Evolutionary conservation across 2,888 invertebrate genomes (phyloP).

Genomic region (Ommatoiulus sabulosus): DNA sequence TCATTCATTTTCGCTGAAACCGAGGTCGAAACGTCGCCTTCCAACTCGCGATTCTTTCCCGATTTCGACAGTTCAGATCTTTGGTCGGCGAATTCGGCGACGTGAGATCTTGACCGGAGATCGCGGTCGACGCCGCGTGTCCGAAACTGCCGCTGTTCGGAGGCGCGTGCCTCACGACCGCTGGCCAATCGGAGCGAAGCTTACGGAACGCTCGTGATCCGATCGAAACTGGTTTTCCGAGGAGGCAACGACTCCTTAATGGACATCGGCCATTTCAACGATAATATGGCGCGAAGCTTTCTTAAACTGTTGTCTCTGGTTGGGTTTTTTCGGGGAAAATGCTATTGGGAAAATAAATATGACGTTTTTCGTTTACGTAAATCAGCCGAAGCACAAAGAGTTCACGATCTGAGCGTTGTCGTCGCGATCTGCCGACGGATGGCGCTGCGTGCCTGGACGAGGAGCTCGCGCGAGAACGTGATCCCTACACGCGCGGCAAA

Average conservation of each 20-base stretch:
- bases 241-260: not conserved
- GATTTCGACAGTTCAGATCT: not conserved
- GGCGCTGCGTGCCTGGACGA: too few relatives aligned
- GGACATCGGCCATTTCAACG: not conserved
- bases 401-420: too few relatives aligned
- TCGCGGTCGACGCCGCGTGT: not conserved
- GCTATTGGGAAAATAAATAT: too few relatives aligned
- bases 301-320: too few relatives aligned
- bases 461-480: too few relatives aligned
- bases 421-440: too few relatives aligned
- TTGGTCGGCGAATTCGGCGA: not conserved
- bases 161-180: not conserved
- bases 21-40: not conserved
- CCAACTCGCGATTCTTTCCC: not conserved
- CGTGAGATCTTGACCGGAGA: not conserved
- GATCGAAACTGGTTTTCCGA: not conserved
- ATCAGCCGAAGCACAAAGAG: too few relatives aligned
- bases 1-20: not conserved
- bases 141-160: not conserved
- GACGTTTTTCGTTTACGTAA: too few relatives aligned
- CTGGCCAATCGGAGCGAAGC: not conserved
- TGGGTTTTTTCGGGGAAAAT: too few relatives aligned
- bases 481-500: too few relatives aligned
- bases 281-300: too few relatives aligned
- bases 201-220: not conserved